Evolutionary conservation across 2,888 invertebrate genomes (phyloP), one percentile per base, ranked within the genome.

Genomic region (Blomia tropicalis): DNA sequence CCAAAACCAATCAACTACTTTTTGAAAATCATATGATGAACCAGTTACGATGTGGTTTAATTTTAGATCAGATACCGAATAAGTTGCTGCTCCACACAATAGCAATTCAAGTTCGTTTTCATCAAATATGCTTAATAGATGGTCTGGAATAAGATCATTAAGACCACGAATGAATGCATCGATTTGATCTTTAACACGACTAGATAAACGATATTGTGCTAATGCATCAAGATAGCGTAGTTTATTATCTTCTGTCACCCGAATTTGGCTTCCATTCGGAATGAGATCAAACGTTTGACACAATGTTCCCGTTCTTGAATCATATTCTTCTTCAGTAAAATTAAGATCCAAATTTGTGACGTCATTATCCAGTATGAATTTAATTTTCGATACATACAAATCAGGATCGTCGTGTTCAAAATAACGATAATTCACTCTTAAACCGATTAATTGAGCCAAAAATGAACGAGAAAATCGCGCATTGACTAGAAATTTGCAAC

Each of bases 361-460:
- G 75, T 90, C 87, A 67, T 91, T 87, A 70, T 92, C 90, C 69
- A 90, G 76, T 67, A 93, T 84, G 74, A 90, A 92, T 73, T 88
- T 88, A 47, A 92, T 84, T 78, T 92, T 92, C n/a, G 85, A 84
- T 66, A 89, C 76, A 76, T 89, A 92, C 64, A 92, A 77, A 75
- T 91, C 91, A 0, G 92, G 91, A 76, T 92, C 92, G 72, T 93
- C 92, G 75, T 90, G 89, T 73, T 92, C 91, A 75, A 92, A 92
- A 74, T 92, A 88, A 85, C 88, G 90, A 72, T 89, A 91, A 73
- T 90, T 88, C 65, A 92, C 90, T 66, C 91, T 76, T 36, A 92
- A 81, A 22, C 92, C 93, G 71, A 92, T 92, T 67, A 93, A 81
- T 78, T 91, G 91, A 65, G 92, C 92, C 65, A 92, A 79, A 77